phyloP scores from a whole-genome alignment of 2,888 invertebrate species.

The Vanessa cardui region DNA sequence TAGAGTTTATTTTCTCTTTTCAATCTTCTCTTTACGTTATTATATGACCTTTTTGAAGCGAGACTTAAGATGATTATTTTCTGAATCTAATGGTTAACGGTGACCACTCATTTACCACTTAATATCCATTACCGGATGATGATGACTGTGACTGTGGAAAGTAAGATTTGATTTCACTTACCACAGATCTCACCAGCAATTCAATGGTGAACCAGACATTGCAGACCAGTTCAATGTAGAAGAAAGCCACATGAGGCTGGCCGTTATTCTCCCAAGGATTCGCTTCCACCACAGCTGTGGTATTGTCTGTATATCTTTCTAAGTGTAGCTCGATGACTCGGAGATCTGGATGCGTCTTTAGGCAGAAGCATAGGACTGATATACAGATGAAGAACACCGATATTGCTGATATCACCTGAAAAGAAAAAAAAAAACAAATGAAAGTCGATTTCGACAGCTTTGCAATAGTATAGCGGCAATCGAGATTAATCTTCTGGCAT shows the following conservation, averaged over 20 bases:
- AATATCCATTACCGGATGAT: too few species aligned
- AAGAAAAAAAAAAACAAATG: slow-evolving; percentile 2
- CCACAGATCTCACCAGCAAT: slow-evolving; percentile 92
- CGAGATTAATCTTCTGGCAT: too few species aligned
- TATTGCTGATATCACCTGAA: slow-evolving; percentile 93
- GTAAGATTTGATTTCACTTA: slow-evolving; percentile 74
- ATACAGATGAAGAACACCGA: slow-evolving; percentile 98
- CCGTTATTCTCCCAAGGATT: slow-evolving; percentile 79
- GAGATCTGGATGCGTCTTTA: slow-evolving; percentile 96
- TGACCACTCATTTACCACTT: too few species aligned
- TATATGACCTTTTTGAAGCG: too few species aligned
- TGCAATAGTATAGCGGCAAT: not conserved
- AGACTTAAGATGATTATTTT: too few species aligned
- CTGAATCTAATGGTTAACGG: too few species aligned
- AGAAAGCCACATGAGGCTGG: slow-evolving; percentile 89
- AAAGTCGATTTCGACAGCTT: too few species aligned
- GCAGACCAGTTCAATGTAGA: slow-evolving; percentile 95
- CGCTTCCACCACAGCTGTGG: slow-evolving; percentile 46
- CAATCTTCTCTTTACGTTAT: too few species aligned
- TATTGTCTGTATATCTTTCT: slow-evolving; percentile 43
- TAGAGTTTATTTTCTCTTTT: too few species aligned
- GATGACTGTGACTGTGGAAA: too few species aligned
- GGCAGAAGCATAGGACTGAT: slow-evolving; percentile 97
- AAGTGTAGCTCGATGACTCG: slow-evolving; percentile 79
- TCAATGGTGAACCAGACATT: slow-evolving; percentile 99